Evolutionary conservation across 2,113 vertebrate genomes (phyloP).

Genomic region (Tragelaphus buxtoni): DNA sequence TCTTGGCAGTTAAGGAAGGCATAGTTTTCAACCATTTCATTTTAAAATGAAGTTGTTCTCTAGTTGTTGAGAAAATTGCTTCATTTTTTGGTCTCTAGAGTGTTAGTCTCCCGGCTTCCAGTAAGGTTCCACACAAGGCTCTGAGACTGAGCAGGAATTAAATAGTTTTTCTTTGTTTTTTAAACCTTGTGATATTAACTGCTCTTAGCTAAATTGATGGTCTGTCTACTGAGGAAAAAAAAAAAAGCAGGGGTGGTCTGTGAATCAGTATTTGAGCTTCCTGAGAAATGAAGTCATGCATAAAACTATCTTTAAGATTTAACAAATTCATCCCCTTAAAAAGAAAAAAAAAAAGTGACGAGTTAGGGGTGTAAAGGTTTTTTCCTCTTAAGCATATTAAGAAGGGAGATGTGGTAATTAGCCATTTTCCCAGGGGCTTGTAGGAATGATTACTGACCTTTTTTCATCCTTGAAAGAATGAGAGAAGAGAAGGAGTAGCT

Average conservation of each 20-base stretch:
- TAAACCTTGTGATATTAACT: not conserved
- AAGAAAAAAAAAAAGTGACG: not conserved
- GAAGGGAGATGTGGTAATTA: not conserved
- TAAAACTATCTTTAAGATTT: not conserved
- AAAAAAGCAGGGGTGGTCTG: not conserved
- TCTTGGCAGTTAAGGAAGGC: conserved; percentile 70
- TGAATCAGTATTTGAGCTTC: not conserved
- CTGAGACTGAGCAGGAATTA: conserved; percentile 40
- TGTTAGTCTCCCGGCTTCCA: conserved; percentile 63
- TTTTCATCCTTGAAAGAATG: conserved; percentile 2
- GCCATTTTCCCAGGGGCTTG: conserved; percentile 14
- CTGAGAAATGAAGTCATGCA: not conserved
- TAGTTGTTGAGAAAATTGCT: conserved; percentile 59
- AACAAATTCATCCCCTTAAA: not conserved
- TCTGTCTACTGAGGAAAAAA: not conserved
- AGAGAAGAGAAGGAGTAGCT: not conserved
- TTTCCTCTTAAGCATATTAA: not conserved
- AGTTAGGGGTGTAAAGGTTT: not conserved
- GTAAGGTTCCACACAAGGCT: not conserved
- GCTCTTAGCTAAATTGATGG: not conserved
- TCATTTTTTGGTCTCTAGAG: conserved; percentile 10
- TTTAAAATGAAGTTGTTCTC: conserved; percentile 66
- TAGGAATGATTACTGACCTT: not conserved
- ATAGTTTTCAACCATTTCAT: conserved; percentile 69
- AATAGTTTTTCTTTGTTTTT: not conserved